Conservation (phyloP, 2,888 invertebrate genomes). For the Andricus curvator region DNA sequence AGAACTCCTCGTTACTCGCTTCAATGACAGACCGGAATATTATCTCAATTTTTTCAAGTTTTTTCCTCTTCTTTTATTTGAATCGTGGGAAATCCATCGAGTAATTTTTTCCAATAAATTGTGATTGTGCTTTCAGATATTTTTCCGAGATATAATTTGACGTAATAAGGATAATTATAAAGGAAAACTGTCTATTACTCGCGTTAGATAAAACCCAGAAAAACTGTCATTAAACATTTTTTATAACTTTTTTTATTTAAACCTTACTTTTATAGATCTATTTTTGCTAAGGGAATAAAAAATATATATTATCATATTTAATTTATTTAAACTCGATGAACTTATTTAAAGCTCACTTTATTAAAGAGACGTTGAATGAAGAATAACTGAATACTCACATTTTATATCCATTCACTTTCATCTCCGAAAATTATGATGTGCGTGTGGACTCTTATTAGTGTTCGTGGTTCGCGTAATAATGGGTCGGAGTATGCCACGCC, state of each 20-base stretch:
- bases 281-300: neutral
- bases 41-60: neutral
- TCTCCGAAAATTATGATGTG: conserved; percentile 36
- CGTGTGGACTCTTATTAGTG: conserved; percentile 33
- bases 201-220: too few species aligned
- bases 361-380: conserved; percentile 9
- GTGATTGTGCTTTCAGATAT: neutral
- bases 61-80: neutral
- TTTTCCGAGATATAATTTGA: neutral
- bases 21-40: neutral
- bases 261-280: too few species aligned
- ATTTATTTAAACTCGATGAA: neutral
- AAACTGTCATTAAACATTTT: too few species aligned
- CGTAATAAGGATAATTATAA: neutral
- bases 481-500: conserved; percentile 34
- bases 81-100: neutral
- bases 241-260: too few species aligned
- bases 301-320: neutral
- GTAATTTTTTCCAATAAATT: neutral
- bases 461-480: conserved; percentile 24
- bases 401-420: conserved; percentile 31
- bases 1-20: neutral
- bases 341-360: neutral
- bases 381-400: conserved; percentile 27
- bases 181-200: neutral